These are phyloP conservation scores for Brachionus sp. DNA, from an alignment of 1,140 invertebrate species.

Conservation along the genomic window DNA sequence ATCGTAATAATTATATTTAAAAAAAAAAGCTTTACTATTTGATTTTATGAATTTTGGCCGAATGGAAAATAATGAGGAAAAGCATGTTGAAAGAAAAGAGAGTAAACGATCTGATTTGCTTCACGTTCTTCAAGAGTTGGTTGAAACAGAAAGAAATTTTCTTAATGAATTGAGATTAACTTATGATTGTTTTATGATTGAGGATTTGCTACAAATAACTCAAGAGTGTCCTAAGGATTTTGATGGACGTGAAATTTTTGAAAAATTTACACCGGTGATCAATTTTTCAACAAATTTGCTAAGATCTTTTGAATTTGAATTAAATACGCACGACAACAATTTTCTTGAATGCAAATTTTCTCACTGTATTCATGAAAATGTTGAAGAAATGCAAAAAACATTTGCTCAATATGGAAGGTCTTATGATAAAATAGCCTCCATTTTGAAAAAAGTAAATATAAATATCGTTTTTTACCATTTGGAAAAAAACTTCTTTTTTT, in stretches of 20 bases:
- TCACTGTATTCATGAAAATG: background rate
- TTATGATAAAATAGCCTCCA: background rate
- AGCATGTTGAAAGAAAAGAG: background rate
- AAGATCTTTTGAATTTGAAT: background rate
- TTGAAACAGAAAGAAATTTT: constrained; percentile 15
- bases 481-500: too few species aligned
- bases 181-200: constrained; percentile 14
- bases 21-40: background rate
- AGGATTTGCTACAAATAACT: background rate
- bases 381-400: background rate
- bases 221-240: background rate
- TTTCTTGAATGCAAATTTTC: background rate
- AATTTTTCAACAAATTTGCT: constrained; percentile 8
- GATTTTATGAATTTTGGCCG: background rate
- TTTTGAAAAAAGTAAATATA: constrained; percentile 2
- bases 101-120: background rate
- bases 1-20: background rate
- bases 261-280: background rate
- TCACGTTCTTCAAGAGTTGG: background rate
- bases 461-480: background rate
- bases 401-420: background rate
- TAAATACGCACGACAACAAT: background rate
- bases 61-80: background rate
- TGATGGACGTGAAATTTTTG: background rate
- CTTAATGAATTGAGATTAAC: background rate